A percentile compares a stretch with the other conserved stretches of the same genome.
Evolutionary conservation across 2,888 invertebrate genomes (phyloP).

Genomic region (Drosophila parthenogenetica): DNA sequence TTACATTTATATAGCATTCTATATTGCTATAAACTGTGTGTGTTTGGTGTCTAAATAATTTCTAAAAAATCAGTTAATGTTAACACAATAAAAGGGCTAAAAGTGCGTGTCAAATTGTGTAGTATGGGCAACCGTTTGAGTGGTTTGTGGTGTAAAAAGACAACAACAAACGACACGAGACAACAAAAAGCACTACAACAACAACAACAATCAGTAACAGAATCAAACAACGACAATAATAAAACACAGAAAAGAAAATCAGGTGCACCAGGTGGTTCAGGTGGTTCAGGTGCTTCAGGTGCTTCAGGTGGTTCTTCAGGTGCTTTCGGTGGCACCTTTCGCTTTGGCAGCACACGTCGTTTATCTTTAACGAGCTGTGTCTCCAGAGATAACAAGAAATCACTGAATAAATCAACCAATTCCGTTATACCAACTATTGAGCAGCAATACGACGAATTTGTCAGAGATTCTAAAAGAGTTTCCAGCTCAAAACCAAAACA

Average conservation of each 20-base stretch:
- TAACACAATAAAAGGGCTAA: slow-evolving; percentile 28
- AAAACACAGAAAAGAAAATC: slow-evolving; percentile 61
- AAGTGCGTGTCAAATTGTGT: slow-evolving; percentile 50
- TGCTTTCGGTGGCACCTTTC: slow-evolving; percentile 63
- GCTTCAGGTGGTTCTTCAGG: slow-evolving; percentile 40
- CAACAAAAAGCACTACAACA: slow-evolving; percentile 32
- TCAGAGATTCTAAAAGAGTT: background rate
- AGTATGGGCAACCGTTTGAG: slow-evolving; percentile 85
- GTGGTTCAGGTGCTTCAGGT: slow-evolving; percentile 50
- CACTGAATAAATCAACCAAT: slow-evolving; percentile 29
- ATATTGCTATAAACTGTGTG: background rate
- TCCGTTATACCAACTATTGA: slow-evolving; percentile 37
- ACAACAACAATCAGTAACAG: slow-evolving; percentile 28
- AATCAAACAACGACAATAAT: slow-evolving; percentile 17
- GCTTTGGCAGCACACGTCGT: slow-evolving; percentile 73
- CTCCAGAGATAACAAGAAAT: slow-evolving; percentile 62
- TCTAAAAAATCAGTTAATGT: slow-evolving; percentile 1
- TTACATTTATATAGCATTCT: slow-evolving; percentile 19
- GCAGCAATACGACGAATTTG: slow-evolving; percentile 43
- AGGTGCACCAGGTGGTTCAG: slow-evolving; percentile 46
- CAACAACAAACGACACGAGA: slow-evolving; percentile 53
- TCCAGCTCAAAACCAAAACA: slow-evolving; percentile 2
- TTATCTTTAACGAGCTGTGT: slow-evolving; percentile 73
- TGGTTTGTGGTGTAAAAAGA: slow-evolving; percentile 84
- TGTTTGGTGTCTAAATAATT: background rate